These are phyloP conservation scores for Ceratina japonica DNA, from an alignment of 1,140 invertebrate genomes.

Conservation along the genomic window DNA sequence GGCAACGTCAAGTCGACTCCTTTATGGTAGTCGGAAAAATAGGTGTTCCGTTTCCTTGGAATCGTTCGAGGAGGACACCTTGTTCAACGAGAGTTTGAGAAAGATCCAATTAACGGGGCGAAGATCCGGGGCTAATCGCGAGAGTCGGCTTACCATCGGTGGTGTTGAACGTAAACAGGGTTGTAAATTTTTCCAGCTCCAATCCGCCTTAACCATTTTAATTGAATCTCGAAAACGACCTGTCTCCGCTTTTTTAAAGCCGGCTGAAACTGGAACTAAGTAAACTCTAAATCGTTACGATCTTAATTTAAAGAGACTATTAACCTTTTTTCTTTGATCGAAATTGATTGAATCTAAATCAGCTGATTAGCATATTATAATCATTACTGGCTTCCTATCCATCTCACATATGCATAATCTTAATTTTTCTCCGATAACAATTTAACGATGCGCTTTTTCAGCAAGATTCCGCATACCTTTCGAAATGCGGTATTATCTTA, in stretches of 20 bases:
- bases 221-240: conserved; percentile 47
- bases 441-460: background rate
- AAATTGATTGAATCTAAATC: background rate
- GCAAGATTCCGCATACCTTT: too few relatives aligned
- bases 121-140: conserved; percentile 42
- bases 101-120: conserved; percentile 57
- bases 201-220: conserved; percentile 28
- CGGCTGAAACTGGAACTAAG: background rate
- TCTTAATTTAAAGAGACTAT: background rate
- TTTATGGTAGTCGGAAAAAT: conserved; percentile 24
- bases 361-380: background rate
- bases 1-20: background rate
- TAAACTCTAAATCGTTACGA: background rate
- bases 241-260: conserved; percentile 9
- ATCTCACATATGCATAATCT: background rate
- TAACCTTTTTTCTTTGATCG: too few relatives aligned
- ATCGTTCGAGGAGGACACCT: conserved; percentile 17
- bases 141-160: conserved; percentile 33
- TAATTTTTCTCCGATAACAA: background rate
- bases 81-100: conserved; percentile 20
- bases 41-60: conserved; percentile 11
- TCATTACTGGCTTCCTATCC: too few relatives aligned
- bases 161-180: conserved; percentile 61
- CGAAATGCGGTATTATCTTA: background rate
- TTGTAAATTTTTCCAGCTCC: conserved; percentile 67